A percentile compares a stretch with the other conserved stretches of the same genome.
Evolutionary conservation across 2,888 invertebrate species (phyloP).

Genomic region (Rhyacophila evoluta): DNA sequence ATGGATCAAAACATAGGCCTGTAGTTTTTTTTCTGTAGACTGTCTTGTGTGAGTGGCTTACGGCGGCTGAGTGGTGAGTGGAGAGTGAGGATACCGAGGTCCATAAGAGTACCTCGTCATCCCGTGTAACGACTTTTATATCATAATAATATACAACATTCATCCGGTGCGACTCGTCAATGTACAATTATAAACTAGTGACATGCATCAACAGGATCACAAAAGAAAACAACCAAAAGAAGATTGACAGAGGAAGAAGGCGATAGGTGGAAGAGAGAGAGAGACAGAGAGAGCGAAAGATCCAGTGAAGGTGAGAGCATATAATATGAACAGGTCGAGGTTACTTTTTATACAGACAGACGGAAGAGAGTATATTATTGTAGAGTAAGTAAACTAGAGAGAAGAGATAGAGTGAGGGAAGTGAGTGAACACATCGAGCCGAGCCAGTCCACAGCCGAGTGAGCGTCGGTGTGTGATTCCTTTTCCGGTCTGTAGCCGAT

Average conservation of each 20-base stretch:
- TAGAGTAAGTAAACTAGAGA: slow-evolving; percentile 49
- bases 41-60: slow-evolving; percentile 49
- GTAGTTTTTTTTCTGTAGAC: slow-evolving; percentile 31
- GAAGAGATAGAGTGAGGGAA: slow-evolving; percentile 48
- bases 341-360: slow-evolving; percentile 64
- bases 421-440: slow-evolving; percentile 51
- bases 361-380: slow-evolving; percentile 50
- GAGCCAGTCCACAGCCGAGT: slow-evolving; percentile 55
- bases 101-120: not conserved
- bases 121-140: slow-evolving; percentile 23
- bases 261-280: slow-evolving; percentile 55
- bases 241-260: slow-evolving; percentile 52
- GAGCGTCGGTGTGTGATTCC: slow-evolving; percentile 51
- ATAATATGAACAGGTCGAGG: slow-evolving; percentile 59
- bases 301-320: slow-evolving; percentile 45
- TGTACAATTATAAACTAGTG: slow-evolving; percentile 47
- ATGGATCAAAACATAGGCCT: slow-evolving; percentile 35
- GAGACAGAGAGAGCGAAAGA: slow-evolving; percentile 53
- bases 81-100: slow-evolving; percentile 31
- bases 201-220: slow-evolving; percentile 53
- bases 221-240: slow-evolving; percentile 36
- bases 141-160: slow-evolving; percentile 28
- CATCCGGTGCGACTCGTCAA: slow-evolving; percentile 36
- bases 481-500: slow-evolving; percentile 3
- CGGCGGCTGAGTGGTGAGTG: slow-evolving; percentile 53